Evolutionary conservation across 1,140 invertebrate species (phyloP).

Genomic region (Muscidifurax raptorellus): DNA sequence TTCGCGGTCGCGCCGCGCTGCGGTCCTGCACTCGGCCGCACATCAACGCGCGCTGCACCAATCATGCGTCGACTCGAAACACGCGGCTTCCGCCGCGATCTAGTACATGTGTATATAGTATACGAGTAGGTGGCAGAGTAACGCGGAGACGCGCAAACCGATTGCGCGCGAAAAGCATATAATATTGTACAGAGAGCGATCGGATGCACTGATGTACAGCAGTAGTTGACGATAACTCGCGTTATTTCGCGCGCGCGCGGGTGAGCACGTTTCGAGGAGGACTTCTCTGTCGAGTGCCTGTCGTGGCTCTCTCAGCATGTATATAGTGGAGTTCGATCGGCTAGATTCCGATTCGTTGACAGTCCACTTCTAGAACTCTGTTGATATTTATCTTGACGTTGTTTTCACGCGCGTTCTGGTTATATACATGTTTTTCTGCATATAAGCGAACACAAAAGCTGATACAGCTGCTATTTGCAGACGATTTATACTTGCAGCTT

Average conservation of each 20-base stretch:
- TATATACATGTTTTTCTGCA: background rate
- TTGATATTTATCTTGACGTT: background rate
- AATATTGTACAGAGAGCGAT: too few species aligned
- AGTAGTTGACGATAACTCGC: conserved; percentile 44
- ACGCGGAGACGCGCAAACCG: too few species aligned
- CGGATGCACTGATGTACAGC: too few species aligned
- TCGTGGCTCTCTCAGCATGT: conserved; percentile 38
- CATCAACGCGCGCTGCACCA: background rate
- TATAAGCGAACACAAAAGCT: too few species aligned
- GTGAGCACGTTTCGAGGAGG: background rate
- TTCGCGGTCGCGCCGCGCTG: conserved; percentile 1
- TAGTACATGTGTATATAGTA: background rate
- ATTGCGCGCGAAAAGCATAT: background rate
- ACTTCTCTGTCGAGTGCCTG: conserved; percentile 54
- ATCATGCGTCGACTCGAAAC: background rate
- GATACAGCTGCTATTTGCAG: too few species aligned
- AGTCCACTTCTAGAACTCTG: background rate
- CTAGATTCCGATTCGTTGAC: background rate
- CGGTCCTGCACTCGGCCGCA: conserved; percentile 1
- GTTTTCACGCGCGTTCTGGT: background rate
- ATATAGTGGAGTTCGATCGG: background rate
- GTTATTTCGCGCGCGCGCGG: background rate
- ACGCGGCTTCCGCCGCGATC: background rate
- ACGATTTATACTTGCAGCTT: too few species aligned
- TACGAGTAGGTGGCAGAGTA: too few species aligned